phyloP scores from a whole-genome alignment of 2,888 invertebrate species.

The Leptopterna dolabrata region DNA sequence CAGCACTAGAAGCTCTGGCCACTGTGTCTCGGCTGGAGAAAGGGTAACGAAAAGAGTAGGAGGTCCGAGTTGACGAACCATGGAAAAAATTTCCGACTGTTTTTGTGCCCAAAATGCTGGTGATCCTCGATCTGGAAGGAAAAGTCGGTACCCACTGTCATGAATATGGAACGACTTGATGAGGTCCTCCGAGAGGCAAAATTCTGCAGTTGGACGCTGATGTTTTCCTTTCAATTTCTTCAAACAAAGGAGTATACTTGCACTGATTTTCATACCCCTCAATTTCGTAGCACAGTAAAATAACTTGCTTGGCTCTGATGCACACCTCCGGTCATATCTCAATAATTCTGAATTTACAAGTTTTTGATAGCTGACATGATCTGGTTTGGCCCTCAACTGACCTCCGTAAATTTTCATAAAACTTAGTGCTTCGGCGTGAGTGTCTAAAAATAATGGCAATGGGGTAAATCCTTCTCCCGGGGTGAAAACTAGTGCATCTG shows the following conservation, averaged over 20 bases:
- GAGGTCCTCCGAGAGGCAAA: background rate
- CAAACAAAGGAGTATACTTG: background rate
- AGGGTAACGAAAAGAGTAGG: conserved; percentile 61
- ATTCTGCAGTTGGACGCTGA: background rate
- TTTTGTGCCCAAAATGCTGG: conserved; percentile 62
- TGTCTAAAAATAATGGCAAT: conserved; percentile 37
- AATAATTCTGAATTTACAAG: conserved; percentile 41
- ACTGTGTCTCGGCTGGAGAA: conserved; percentile 58
- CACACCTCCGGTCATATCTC: conserved; percentile 24
- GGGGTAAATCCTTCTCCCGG: conserved; percentile 49
- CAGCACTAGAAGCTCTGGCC: conserved; percentile 58
- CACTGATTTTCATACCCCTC: conserved; percentile 4
- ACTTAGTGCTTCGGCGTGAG: conserved; percentile 44
- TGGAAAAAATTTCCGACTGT: conserved; percentile 62
- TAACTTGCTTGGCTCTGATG: background rate
- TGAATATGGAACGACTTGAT: background rate
- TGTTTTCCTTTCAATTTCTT: conserved; percentile 39
- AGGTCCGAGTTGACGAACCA: conserved; percentile 61
- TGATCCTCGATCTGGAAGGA: conserved; percentile 34
- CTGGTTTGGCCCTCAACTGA: background rate
- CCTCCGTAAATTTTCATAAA: conserved; percentile 53
- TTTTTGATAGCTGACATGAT: background rate
- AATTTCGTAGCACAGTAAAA: conserved; percentile 29
- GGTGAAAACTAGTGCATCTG: conserved; percentile 46
- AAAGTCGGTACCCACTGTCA: conserved; percentile 16